Evolutionary conservation across 2,797 vertebrate genomes (phyloP).

Genomic region (Bufotes viridis): DNA sequence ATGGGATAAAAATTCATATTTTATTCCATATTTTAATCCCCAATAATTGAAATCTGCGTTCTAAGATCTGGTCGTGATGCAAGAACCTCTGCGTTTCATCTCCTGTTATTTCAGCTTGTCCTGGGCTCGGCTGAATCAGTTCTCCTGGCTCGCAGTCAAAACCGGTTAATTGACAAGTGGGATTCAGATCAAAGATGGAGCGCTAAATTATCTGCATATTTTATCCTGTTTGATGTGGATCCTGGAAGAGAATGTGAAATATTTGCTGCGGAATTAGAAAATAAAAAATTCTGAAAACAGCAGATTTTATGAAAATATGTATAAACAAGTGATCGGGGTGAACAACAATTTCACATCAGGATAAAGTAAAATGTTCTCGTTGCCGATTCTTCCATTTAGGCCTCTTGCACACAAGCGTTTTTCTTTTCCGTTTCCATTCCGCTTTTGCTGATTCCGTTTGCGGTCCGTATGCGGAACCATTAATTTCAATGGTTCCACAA

Average conservation of each 20-base stretch:
- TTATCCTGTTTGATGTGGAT: conserved; percentile 48
- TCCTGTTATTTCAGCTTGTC: conserved; percentile 49
- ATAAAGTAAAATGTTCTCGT: not conserved
- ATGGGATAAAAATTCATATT: not conserved
- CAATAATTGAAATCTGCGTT: not conserved
- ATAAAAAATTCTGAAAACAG: not conserved
- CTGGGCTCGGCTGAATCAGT: conserved; percentile 11
- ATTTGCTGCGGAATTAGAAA: conserved; percentile 15
- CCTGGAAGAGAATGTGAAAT: conserved; percentile 45
- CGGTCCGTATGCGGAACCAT: no score
- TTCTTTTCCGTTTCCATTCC: no score
- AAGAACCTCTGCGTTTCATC: conserved; percentile 41
- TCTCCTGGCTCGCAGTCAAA: conserved; percentile 34
- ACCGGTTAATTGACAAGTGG: conserved; percentile 51
- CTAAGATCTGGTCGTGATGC: conserved; percentile 20
- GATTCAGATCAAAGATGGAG: conserved; percentile 47
- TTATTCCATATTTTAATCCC: conserved; percentile 5
- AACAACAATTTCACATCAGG: not conserved
- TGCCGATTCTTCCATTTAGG: not conserved
- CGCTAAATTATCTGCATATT: conserved; percentile 47
- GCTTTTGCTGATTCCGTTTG: no score
- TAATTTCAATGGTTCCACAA: no score
- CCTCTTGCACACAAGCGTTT: no score
- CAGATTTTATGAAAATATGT: not conserved
- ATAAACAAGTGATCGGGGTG: conserved; percentile 19